Evolutionary conservation across 2,113 vertebrate species (phyloP).

Genomic region (Speoplatyrhinus poulsoni): DNA sequence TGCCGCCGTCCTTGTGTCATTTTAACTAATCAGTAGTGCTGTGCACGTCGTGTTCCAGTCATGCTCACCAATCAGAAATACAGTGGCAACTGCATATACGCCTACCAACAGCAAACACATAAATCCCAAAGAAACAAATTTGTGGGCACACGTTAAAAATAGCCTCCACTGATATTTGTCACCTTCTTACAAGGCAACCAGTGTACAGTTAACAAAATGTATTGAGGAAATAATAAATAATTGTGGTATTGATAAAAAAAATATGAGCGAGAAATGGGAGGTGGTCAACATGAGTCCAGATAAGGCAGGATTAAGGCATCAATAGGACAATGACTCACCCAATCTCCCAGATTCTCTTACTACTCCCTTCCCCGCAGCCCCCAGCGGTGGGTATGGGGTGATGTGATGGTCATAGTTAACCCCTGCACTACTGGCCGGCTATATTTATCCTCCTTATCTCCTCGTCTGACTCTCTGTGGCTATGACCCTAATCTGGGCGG

Average conservation of each 20-base stretch:
- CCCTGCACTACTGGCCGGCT: slow-evolving; percentile 38
- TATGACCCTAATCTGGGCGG: slow-evolving; percentile 25
- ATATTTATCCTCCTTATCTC: slow-evolving; percentile 49
- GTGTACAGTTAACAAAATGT: too few relatives aligned
- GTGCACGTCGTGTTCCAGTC: too few relatives aligned
- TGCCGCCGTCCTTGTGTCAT: too few relatives aligned
- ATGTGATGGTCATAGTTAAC: slow-evolving; percentile 45
- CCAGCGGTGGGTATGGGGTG: slow-evolving; percentile 18
- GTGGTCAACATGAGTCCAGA: slow-evolving; percentile 4
- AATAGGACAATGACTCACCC: slow-evolving; percentile 56
- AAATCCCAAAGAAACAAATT: too few relatives aligned
- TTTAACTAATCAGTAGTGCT: too few relatives aligned
- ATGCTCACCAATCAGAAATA: too few relatives aligned
- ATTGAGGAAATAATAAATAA: too few relatives aligned
- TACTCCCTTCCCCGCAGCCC: not conserved
- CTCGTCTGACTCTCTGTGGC: not conserved
- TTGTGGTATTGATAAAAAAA: not conserved
- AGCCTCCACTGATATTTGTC: too few relatives aligned
- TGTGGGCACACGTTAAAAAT: too few relatives aligned
- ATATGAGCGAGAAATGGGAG: not conserved
- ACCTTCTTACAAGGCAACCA: too few relatives aligned
- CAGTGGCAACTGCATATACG: not conserved
- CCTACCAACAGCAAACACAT: not conserved
- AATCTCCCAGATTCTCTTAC: slow-evolving; percentile 17
- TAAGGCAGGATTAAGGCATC: slow-evolving; percentile 43